A percentile compares a stretch with the other conserved stretches of the same genome.
phyloP scores from a whole-genome alignment of 2,888 invertebrate species.

The Ophonus ardosiacus region DNA sequence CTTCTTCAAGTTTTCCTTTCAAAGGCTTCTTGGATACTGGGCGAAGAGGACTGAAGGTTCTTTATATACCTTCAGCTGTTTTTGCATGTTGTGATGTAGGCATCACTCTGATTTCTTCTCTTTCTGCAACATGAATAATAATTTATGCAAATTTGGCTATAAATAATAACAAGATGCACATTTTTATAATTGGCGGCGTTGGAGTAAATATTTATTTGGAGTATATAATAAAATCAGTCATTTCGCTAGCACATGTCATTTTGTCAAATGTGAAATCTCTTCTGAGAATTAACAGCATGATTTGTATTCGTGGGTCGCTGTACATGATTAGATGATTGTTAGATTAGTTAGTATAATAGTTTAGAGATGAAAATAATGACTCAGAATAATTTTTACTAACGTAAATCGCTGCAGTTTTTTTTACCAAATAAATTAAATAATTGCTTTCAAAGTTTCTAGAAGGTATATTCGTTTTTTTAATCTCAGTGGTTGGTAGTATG shows the following conservation, averaged over 20 bases:
- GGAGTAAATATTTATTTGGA: not conserved
- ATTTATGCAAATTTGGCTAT: slow-evolving; percentile 47
- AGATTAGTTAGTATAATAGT: slow-evolving; percentile 18
- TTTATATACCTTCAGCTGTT: slow-evolving; percentile 52
- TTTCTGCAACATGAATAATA: slow-evolving; percentile 38
- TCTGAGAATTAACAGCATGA: not conserved
- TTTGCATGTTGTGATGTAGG: slow-evolving; percentile 45
- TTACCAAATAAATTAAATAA: not conserved
- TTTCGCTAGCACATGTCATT: not conserved
- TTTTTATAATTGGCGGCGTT: not conserved
- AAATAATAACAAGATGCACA: not conserved
- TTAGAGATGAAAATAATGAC: slow-evolving; percentile 20
- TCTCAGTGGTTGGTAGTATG: too few species aligned
- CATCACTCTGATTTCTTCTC: not conserved
- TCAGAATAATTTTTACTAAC: not conserved
- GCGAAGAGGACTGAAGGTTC: slow-evolving; percentile 4
- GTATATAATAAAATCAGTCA: not conserved
- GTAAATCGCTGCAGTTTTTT: not conserved
- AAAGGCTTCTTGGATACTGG: not conserved
- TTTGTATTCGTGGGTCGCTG: not conserved
- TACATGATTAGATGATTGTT: slow-evolving; percentile 34
- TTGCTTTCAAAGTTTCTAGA: too few species aligned
- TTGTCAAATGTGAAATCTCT: not conserved
- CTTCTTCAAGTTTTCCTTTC: not conserved
- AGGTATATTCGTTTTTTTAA: not conserved